Percentiles rank a stretch among this genome's conserved stretches.
phyloP scores from a whole-genome alignment of 2,113 vertebrate species.

The Silurus asotus region DNA sequence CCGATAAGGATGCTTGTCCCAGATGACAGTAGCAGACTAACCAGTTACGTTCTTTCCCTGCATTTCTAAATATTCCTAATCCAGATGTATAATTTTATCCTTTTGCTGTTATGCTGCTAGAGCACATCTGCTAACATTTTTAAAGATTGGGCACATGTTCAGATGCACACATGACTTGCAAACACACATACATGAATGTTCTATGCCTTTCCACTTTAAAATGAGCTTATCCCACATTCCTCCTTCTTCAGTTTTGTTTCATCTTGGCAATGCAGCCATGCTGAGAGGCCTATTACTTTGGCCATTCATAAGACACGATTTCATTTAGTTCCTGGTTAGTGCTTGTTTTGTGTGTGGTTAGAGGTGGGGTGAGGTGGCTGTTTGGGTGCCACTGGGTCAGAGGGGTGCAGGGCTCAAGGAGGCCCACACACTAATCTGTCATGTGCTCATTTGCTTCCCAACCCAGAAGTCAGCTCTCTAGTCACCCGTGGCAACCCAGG shows the following conservation, averaged over 20 bases:
- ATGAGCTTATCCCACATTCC: not conserved
- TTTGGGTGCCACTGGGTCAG: conserved; percentile 75
- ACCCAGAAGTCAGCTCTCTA: conserved; percentile 75
- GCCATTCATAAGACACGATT: conserved; percentile 35
- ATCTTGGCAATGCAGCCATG: conserved; percentile 12
- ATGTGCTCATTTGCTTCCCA: conserved; percentile 82
- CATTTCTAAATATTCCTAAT: conserved; percentile 63
- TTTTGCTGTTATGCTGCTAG: conserved; percentile 68
- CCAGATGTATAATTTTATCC: conserved; percentile 72
- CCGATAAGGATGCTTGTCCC: conserved; percentile 72
- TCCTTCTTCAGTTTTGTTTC: conserved; percentile 9
- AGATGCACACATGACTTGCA: conserved; percentile 11
- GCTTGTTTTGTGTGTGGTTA: conserved; percentile 46
- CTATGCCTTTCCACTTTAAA: not conserved
- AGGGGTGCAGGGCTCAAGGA: conserved; percentile 78
- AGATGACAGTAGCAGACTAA: conserved; percentile 70
- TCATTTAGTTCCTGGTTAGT: conserved; percentile 41
- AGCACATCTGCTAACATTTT: conserved; percentile 86
- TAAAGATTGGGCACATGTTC: conserved; percentile 48
- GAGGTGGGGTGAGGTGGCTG: conserved; percentile 41
- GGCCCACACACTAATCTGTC: conserved; percentile 85
- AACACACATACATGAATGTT: not conserved
- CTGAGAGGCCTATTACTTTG: conserved; percentile 27
- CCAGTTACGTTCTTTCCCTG: conserved; percentile 60
- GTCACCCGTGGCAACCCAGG: conserved; percentile 79